Conservation (phyloP, 2,888 invertebrate species). For the Pyrrhosoma nymphula region DNA sequence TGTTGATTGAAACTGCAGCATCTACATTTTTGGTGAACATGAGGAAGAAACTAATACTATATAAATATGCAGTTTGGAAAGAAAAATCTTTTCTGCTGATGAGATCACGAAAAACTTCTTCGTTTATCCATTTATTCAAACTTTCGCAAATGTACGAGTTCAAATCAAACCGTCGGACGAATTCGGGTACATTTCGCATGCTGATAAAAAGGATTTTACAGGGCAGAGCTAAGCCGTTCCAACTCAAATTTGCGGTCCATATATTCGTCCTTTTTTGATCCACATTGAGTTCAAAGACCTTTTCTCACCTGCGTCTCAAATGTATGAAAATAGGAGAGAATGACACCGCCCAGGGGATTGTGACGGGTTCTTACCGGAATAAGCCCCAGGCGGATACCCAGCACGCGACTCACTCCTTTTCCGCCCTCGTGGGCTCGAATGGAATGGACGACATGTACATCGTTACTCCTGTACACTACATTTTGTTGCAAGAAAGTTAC, state of each 20-base stretch:
- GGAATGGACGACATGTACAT: no score
- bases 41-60: no score
- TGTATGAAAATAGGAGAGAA: neutral
- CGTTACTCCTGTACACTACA: no score
- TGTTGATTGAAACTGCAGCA: no score
- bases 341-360: neutral
- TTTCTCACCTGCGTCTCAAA: neutral
- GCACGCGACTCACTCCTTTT: no score
- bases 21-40: no score
- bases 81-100: no score
- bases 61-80: no score
- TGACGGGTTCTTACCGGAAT: neutral
- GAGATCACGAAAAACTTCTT: neutral
- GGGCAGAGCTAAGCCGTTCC: neutral
- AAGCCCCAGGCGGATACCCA: neutral
- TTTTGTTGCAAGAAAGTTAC: no score
- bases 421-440: no score
- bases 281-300: neutral
- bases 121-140: neutral
- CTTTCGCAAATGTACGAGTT: neutral
- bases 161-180: neutral
- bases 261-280: neutral
- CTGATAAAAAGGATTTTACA: neutral
- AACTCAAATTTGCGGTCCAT: neutral
- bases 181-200: neutral